Conservation (phyloP, 2,113 vertebrate genomes). For the Oxyruncus cristatus region DNA sequence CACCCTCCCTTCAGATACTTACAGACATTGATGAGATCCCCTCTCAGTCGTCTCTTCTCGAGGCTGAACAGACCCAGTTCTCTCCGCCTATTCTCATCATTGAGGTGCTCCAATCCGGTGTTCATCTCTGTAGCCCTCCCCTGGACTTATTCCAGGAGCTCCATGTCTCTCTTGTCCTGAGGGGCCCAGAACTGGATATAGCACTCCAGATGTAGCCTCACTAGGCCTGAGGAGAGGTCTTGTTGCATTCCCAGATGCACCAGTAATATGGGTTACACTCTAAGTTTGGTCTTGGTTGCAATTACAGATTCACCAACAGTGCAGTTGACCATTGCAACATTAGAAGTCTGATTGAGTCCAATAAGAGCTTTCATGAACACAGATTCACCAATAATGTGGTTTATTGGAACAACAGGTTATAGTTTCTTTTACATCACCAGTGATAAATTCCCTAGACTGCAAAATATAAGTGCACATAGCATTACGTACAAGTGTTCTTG, state of each 20-base stretch:
- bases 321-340: not conserved
- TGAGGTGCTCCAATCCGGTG: too few relatives aligned
- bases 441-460: not conserved
- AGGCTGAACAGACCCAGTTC: not conserved
- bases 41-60: not conserved
- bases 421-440: not conserved
- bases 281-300: not conserved
- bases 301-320: not conserved
- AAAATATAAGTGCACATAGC: not conserved
- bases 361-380: not conserved
- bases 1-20: not conserved
- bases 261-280: not conserved
- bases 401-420: not conserved
- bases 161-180: not conserved
- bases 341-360: not conserved
- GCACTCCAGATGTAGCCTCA: not conserved
- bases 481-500: not conserved
- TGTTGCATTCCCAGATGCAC: too few relatives aligned
- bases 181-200: not conserved
- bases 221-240: not conserved
- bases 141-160: not conserved
- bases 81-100: not conserved
- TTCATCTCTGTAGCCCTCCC: rapidly evolving
- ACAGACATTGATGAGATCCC: too few relatives aligned
- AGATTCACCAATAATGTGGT: not conserved